These are phyloP conservation scores for Dasypus novemcinctus DNA, from an alignment of 2,113 vertebrate genomes.

Conservation along the genomic window DNA sequence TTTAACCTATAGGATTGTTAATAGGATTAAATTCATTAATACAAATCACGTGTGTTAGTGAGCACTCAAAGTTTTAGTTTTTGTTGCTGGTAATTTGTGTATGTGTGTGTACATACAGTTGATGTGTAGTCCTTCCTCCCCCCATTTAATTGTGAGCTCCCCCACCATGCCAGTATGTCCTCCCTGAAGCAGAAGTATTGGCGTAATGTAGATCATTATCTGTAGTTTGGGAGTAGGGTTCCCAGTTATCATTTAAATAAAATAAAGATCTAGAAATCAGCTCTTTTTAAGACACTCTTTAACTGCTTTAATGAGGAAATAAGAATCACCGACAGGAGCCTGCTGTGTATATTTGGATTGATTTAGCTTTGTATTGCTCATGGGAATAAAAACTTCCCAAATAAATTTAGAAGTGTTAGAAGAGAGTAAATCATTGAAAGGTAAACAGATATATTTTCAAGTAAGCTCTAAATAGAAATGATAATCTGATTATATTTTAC, in stretches of 20 bases:
- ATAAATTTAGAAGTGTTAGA: not conserved
- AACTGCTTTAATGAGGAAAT: not conserved
- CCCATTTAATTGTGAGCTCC: not conserved
- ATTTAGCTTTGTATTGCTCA: not conserved
- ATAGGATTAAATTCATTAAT: not conserved
- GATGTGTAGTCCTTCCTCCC: not conserved
- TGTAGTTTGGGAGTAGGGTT: not conserved
- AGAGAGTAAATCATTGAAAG: not conserved
- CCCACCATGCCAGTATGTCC: not conserved
- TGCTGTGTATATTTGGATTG: not conserved
- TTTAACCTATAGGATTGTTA: not conserved
- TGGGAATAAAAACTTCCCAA: not conserved
- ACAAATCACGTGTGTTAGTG: not conserved
- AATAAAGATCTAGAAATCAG: not conserved
- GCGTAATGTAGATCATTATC: not conserved
- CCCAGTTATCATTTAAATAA: constrained; percentile 8
- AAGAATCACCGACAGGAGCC: not conserved
- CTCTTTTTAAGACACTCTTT: not conserved
- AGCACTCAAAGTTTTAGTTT: not conserved
- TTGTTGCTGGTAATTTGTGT: too few relatives aligned
- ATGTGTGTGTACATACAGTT: too few relatives aligned
- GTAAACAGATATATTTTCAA: not conserved
- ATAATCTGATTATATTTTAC: not conserved
- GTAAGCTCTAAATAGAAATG: not conserved
- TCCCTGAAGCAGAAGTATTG: not conserved